phyloP scores from a whole-genome alignment of 2,797 vertebrate species.

The Epinephelus malabaricus region DNA sequence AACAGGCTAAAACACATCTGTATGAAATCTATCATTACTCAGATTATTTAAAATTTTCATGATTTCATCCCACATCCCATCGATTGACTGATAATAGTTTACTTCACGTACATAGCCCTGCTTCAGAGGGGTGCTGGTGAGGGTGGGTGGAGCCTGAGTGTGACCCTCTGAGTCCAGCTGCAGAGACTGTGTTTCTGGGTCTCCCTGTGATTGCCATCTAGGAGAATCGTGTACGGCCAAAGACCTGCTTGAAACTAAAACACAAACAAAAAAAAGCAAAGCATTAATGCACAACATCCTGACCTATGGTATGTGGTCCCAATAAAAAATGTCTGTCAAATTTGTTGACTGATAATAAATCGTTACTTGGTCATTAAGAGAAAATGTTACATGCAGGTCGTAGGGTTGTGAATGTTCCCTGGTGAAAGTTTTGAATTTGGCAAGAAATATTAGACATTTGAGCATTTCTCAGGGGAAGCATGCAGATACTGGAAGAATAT shows the following conservation, averaged over 20 bases:
- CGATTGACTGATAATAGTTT: neutral
- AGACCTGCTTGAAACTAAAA: conserved; percentile 74
- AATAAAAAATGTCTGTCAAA: neutral
- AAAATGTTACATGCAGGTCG: neutral
- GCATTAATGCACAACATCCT: neutral
- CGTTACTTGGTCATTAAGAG: neutral
- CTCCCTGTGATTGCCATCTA: conserved; percentile 85
- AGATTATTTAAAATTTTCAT: neutral
- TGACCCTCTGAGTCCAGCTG: conserved; percentile 73
- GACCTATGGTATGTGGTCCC: neutral
- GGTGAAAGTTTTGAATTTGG: neutral
- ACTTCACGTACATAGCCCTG: conserved; percentile 87
- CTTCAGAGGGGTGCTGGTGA: conserved; percentile 88
- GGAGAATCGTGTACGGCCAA: conserved; percentile 76
- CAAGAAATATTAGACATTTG: neutral
- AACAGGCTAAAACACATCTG: neutral
- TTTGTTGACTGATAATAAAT: neutral
- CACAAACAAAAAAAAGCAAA: conserved; percentile 11
- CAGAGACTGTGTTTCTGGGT: conserved; percentile 71
- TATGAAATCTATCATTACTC: neutral
- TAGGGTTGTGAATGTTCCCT: neutral
- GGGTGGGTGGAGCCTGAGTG: conserved; percentile 58
- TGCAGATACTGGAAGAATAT: neutral
- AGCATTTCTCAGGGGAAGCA: neutral
- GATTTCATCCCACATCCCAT: neutral